Conservation (phyloP, 2,888 invertebrate genomes). For the Cataglyphis rosenhaueri region DNA sequence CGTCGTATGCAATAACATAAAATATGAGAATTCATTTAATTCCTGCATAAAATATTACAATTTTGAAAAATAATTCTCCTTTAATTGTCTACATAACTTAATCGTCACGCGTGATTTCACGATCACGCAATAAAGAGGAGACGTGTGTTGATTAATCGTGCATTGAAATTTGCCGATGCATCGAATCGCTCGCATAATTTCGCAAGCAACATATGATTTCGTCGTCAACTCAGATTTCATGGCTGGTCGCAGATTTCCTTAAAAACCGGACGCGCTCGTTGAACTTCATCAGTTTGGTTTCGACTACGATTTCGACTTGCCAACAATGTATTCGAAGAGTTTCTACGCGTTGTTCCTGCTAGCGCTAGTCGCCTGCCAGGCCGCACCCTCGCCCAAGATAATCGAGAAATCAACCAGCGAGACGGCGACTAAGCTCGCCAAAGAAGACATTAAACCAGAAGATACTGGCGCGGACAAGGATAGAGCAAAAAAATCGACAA, state of each 20-base stretch:
- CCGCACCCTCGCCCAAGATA: constrained; percentile 57
- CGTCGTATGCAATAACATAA: neutral
- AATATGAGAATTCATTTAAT: neutral
- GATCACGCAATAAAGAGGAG: neutral
- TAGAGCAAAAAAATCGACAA: constrained; percentile 84
- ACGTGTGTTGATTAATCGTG: constrained; percentile 27
- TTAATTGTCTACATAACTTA: neutral
- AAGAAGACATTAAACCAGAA: constrained; percentile 48
- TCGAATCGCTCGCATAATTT: constrained; percentile 30
- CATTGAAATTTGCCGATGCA: constrained; percentile 34
- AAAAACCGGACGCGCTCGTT: constrained; percentile 45
- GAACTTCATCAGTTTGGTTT: constrained; percentile 59
- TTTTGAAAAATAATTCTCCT: neutral
- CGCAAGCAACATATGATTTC: constrained; percentile 34
- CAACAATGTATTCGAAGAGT: constrained; percentile 57
- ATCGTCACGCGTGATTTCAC: neutral
- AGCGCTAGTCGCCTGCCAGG: constrained; percentile 57
- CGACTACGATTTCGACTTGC: neutral
- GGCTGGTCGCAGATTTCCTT: constrained; percentile 40
- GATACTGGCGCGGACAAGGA: constrained; percentile 64
- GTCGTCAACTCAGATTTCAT: constrained; percentile 21
- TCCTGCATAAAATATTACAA: neutral
- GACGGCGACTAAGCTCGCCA: constrained; percentile 21
- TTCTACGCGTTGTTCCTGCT: constrained; percentile 45
- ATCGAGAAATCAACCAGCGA: constrained; percentile 52